Evolutionary conservation across 2,888 invertebrate genomes (phyloP), one percentile per base, ranked within the genome.

Genomic region (Meliscaeva auricollis): DNA sequence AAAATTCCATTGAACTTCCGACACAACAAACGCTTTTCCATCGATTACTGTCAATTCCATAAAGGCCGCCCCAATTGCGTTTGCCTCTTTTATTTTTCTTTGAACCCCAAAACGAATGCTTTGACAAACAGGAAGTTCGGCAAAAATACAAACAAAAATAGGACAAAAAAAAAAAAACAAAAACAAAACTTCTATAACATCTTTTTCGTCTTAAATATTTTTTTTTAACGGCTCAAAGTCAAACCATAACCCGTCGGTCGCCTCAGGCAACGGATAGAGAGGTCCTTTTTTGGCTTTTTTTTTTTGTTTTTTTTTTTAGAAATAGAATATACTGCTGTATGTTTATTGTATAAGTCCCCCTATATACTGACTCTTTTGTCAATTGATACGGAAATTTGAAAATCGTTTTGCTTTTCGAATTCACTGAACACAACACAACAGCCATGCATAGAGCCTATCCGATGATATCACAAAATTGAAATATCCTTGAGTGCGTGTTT

Each of bases 371-470:
- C 52, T 46, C 22, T 22, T 9, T 3, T 11, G 20, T 48, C 56
- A 38, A 72, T 50, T 62, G 81, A 69, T 68, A 76, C 50, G 81
- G 85, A 80, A 85, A 81, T 85, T 85, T 69, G 80, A 81, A 85
- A 85, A 81, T 81, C 76, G 85, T 62, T 85, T 79, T 38, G 52
- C 74, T 66, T 76, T 64, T 64, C 68, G 56, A 81, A 76, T 50
- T 80, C 80, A 70, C 26, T 70, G 74, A 70, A 52, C 60, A 69
- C 5, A 6, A 35, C 7, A 35, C 6, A 38, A 38, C 5, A 38
- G 13, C 11, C 2, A 38, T 9, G 3, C 11, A 11, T 6, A 38
- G 13, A 38, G 38, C 38, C 38, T 38, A 38, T 3, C 38, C 48
- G 35, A 58, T 50, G 72, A 44, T 35, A 35, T 52, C 52, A 17